These are phyloP conservation scores for Keiferia lycopersicella DNA, from an alignment of 2,888 invertebrate genomes.

Conservation along the genomic window DNA sequence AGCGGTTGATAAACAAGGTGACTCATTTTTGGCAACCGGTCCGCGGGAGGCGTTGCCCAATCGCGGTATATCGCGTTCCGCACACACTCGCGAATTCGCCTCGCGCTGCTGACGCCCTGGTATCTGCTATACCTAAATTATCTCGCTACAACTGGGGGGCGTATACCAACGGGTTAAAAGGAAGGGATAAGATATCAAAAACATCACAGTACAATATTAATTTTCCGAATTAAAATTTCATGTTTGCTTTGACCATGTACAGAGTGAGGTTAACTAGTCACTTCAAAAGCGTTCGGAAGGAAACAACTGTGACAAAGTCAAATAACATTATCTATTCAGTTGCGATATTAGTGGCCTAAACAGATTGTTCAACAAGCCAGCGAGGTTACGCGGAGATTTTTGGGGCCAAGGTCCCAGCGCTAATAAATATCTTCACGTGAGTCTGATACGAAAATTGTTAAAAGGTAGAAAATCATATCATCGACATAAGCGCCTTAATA, in stretches of 20 bases:
- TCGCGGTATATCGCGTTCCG: slow-evolving; percentile 53
- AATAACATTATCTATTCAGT: slow-evolving; percentile 52
- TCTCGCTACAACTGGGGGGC: slow-evolving; percentile 25
- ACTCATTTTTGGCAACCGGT: slow-evolving; percentile 73
- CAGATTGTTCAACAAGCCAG: slow-evolving; percentile 62
- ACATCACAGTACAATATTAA: background rate
- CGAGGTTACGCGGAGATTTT: slow-evolving; percentile 67
- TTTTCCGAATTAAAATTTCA: background rate
- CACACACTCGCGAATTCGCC: slow-evolving; percentile 44
- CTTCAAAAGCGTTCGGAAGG: slow-evolving; percentile 29
- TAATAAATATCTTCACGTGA: slow-evolving; percentile 67
- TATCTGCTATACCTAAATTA: slow-evolving; percentile 47
- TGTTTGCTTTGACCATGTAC: slow-evolving; percentile 10
- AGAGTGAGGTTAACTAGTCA: slow-evolving; percentile 19
- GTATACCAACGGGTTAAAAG: slow-evolving; percentile 14
- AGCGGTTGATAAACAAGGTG: slow-evolving; percentile 35
- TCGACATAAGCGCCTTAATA: background rate
- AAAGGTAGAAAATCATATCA: slow-evolving; percentile 47
- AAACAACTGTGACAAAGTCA: slow-evolving; percentile 32
- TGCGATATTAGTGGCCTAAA: slow-evolving; percentile 69
- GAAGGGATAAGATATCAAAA: background rate
- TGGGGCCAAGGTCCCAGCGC: slow-evolving; percentile 74
- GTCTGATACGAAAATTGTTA: slow-evolving; percentile 56
- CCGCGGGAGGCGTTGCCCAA: slow-evolving; percentile 67
- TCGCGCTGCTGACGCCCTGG: slow-evolving; percentile 52